phyloP scores from a whole-genome alignment of 2,113 vertebrate genomes.

The Dromas ardeola region DNA sequence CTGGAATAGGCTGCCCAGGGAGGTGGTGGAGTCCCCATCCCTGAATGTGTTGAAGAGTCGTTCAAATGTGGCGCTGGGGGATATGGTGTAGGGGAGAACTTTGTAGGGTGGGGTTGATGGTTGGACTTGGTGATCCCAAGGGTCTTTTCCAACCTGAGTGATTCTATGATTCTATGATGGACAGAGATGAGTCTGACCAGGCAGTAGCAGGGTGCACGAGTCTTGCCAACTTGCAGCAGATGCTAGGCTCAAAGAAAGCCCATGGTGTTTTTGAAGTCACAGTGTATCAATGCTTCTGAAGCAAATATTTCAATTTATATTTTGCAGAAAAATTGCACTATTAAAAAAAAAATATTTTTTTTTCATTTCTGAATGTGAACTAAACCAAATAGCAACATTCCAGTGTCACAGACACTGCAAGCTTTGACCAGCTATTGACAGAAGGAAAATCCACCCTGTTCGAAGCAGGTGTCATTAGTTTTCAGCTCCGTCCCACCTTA shows the following conservation, averaged over 20 bases:
- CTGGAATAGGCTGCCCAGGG: no score
- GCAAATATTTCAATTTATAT: neutral
- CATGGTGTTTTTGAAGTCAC: neutral
- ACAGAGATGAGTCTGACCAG: neutral
- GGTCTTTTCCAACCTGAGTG: no score
- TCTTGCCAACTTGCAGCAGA: neutral
- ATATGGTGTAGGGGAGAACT: no score
- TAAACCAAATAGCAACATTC: neutral
- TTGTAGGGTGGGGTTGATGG: no score
- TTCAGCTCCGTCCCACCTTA: neutral
- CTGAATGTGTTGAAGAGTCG: no score
- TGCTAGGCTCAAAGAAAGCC: neutral
- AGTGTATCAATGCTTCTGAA: neutral
- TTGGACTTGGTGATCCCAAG: no score
- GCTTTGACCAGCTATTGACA: neutral
- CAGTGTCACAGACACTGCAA: neutral
- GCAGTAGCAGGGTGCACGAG: fast-evolving
- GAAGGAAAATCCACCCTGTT: neutral
- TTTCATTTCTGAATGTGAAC: neutral
- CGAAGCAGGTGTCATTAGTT: neutral
- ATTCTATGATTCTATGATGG: no score
- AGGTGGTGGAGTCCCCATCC: no score
- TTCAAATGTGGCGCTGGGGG: no score
- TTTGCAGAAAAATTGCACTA: neutral
- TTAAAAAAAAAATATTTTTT: neutral